phyloP scores from a whole-genome alignment of 2,113 vertebrate species.

The Prolemur simus region DNA sequence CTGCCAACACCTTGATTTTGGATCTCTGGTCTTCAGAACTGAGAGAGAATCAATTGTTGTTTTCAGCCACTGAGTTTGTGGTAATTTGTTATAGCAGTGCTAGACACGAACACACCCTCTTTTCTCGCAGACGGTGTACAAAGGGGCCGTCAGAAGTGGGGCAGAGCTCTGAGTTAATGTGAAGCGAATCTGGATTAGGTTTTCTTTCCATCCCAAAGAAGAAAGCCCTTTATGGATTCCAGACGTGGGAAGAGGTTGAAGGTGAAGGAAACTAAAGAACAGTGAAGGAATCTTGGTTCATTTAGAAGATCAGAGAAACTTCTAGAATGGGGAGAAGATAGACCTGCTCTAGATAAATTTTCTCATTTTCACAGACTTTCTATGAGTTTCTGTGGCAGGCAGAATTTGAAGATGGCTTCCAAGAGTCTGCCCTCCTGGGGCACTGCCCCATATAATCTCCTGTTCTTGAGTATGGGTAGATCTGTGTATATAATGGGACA shows the following conservation, averaged over 20 bases:
- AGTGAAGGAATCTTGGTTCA: background rate
- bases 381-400: background rate
- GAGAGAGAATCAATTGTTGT: background rate
- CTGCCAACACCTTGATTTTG: no score
- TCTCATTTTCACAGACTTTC: background rate
- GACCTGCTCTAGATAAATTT: background rate
- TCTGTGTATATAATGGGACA: background rate
- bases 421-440: background rate
- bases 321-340: background rate
- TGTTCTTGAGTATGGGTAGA: background rate
- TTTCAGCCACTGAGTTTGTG: background rate
- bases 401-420: background rate
- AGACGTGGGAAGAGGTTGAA: background rate
- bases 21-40: background rate
- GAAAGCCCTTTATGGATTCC: background rate
- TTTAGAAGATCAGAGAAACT: background rate
- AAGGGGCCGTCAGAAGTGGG: background rate
- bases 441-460: accelerated
- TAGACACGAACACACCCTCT: background rate
- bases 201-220: background rate
- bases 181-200: background rate
- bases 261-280: background rate
- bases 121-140: background rate
- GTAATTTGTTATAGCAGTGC: background rate
- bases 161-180: background rate